Evolutionary conservation across 1,140 invertebrate genomes (phyloP).

Genomic region (Lordiphosa mommai): DNA sequence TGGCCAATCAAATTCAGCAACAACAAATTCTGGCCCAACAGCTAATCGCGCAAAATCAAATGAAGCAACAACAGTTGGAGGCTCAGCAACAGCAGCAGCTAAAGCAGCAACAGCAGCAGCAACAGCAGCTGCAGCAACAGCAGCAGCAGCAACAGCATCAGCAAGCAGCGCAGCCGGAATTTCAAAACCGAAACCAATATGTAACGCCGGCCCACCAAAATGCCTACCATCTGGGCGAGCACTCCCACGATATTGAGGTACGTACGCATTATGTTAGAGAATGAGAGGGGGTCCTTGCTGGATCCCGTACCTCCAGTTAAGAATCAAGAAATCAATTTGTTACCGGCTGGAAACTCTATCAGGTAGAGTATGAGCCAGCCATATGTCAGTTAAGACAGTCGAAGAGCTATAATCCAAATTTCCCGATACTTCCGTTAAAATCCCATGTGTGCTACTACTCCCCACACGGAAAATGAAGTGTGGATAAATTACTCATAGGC

Average conservation of each 20-base stretch:
- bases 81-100: conserved; percentile 2
- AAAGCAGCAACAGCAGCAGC: not conserved
- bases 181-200: not conserved
- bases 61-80: conserved; percentile 26
- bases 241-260: conserved; percentile 15
- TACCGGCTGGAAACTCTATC: too few relatives aligned
- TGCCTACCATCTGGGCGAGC: not conserved
- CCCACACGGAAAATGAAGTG: too few relatives aligned
- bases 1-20: conserved; percentile 56
- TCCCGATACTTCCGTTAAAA: too few relatives aligned
- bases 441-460: too few relatives aligned
- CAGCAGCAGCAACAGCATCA: conserved; percentile 3
- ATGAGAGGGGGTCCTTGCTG: not conserved
- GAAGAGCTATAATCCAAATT: too few relatives aligned
- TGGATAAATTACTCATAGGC: too few relatives aligned
- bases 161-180: not conserved
- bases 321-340: too few relatives aligned
- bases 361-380: too few relatives aligned
- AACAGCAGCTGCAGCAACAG: conserved; percentile 1
- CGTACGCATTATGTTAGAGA: not conserved
- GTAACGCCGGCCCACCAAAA: not conserved
- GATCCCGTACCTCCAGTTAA: not conserved
- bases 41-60: conserved; percentile 44
- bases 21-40: conserved; percentile 59
- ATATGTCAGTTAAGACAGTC: too few relatives aligned